Evolutionary conservation across 2,888 invertebrate species (phyloP), one percentile per base, ranked within the genome.

Genomic region (Ceramica pisi): DNA sequence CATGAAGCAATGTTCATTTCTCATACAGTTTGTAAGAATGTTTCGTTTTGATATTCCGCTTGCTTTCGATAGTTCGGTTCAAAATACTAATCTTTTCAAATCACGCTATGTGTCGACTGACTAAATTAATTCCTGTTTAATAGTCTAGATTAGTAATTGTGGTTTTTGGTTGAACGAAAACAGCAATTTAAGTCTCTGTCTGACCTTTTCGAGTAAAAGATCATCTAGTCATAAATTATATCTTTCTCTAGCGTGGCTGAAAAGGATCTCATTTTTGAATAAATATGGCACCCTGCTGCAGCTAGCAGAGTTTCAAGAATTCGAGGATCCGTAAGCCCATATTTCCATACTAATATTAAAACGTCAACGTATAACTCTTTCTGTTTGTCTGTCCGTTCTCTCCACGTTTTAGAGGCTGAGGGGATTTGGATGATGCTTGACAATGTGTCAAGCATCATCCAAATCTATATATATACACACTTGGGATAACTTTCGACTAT

Each of bases 81-180:
- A 62, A 62, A 62, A 68, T 59, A 75, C 51, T 38, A 68, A 80
- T 81, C 65, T 44, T 57, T n/a, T 53, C 14, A 10, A 9, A 62
- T 23, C 81, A 78, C 65, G 81, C 81, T 31, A 65, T n/a, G n/a
- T 65, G 53, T 48, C 23, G 21, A 64, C 38, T 35, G 19, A 23
- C 26, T 8, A 46, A 14, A 50, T 63, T 50, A 38, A 57, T 68
- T n/a, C 65, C 16, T 6, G 19, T 68, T 75, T 75, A 65, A 51
- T 44, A 51, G 50, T 51, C 56, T 59, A 16, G 41, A 35, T 80
- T 61, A 65, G 64, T 64, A 78, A 68, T 64, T 61, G 12, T 26
- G 44, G 2, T 12, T 55, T 21, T 31, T 50, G n/a, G 0, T 50
- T 46, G 6, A 51, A 46, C 1, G n/a, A 57, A 75, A 53, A 55